Evolutionary conservation across 2,888 invertebrate species (phyloP).

Genomic region (Drosophila differens): DNA sequence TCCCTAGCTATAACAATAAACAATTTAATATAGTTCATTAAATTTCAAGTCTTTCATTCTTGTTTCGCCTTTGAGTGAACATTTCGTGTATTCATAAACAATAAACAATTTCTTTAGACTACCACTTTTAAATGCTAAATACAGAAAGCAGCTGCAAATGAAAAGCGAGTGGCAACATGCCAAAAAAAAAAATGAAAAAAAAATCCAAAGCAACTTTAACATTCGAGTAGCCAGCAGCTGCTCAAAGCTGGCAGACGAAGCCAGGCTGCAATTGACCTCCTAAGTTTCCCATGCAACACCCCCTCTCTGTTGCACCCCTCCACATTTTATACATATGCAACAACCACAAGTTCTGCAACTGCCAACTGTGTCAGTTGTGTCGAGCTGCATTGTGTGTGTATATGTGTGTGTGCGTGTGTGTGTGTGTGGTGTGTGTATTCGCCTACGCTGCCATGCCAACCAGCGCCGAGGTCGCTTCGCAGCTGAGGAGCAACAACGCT

Average conservation of each 20-base stretch:
- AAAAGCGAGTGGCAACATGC: constrained; percentile 71
- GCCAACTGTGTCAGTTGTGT: constrained; percentile 73
- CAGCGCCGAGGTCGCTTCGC: constrained; percentile 73
- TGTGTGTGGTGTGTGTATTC: constrained; percentile 36
- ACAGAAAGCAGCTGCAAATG: constrained; percentile 52
- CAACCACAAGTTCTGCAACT: constrained; percentile 41
- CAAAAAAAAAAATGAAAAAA: constrained; percentile 41
- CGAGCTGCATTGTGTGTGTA: constrained; percentile 7
- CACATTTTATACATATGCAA: constrained; percentile 37
- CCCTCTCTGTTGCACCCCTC: background rate
- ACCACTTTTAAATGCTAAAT: constrained; percentile 6
- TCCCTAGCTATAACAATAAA: background rate
- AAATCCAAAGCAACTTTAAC: constrained; percentile 54
- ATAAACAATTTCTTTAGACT: constrained; percentile 29
- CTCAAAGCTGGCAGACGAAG: constrained; percentile 26
- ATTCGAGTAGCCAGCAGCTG: constrained; percentile 45
- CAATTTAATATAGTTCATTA: constrained; percentile 1
- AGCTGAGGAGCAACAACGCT: constrained; percentile 73
- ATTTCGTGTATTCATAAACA: background rate
- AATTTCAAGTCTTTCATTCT: constrained; percentile 5
- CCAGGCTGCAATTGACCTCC: constrained; percentile 48
- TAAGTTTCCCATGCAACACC: constrained; percentile 20
- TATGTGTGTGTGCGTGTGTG: constrained; percentile 19
- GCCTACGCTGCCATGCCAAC: constrained; percentile 76
- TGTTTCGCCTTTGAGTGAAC: background rate